Evolutionary conservation across 1,140 invertebrate genomes (phyloP).

Genomic region (Cylas formicarius): DNA sequence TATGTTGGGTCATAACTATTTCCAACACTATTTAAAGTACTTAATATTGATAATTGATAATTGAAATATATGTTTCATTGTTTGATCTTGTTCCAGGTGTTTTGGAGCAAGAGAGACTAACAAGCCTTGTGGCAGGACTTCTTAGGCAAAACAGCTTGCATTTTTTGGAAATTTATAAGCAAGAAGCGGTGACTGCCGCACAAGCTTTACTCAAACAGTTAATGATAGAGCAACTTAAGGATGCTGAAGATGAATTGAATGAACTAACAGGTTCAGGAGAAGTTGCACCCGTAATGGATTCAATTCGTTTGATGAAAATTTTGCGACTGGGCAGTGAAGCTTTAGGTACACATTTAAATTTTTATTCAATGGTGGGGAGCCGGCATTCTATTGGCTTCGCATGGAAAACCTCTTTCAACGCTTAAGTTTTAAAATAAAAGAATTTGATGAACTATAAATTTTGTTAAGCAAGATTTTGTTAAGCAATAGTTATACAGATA

Average conservation of each 20-base stretch:
- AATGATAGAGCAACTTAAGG: constrained; percentile 69
- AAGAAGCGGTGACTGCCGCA: constrained; percentile 83
- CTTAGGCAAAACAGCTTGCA: constrained; percentile 76
- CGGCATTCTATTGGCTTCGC: no score
- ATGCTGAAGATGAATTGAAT: constrained; percentile 57
- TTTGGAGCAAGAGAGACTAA: constrained; percentile 68
- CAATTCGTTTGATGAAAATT: constrained; percentile 72
- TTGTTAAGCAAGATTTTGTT: not conserved
- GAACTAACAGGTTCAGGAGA: constrained; percentile 62
- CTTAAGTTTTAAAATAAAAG: no score
- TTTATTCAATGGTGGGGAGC: constrained; percentile 1
- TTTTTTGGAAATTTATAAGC: constrained; percentile 82
- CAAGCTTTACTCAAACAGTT: constrained; percentile 85
- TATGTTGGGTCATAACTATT: no score
- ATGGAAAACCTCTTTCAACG: no score
- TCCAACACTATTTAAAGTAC: no score
- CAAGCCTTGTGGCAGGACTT: constrained; percentile 71
- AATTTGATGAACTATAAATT: no score
- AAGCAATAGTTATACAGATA: not conserved
- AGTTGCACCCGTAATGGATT: constrained; percentile 55
- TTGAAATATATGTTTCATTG: no score
- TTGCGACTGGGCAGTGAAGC: constrained; percentile 67
- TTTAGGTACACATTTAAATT: constrained; percentile 39
- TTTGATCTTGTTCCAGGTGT: constrained; percentile 48
- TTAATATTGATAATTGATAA: no score